Base-by-base conservation (phyloP, 2,888 invertebrate species). In the Conchocele bisecta region DNA sequence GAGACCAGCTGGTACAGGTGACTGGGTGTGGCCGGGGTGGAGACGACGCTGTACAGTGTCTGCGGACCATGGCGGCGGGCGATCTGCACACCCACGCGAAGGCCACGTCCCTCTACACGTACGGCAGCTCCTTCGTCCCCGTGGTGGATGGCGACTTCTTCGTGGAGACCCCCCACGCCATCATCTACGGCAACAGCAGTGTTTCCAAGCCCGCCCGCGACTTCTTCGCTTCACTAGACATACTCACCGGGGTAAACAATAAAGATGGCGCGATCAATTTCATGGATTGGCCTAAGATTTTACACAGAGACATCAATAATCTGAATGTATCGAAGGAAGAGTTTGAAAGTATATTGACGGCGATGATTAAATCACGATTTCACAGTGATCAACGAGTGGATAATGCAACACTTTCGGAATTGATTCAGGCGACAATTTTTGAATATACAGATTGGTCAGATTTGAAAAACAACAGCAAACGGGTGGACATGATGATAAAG, bases 81-180 rank as follows among this genome's bases (percentile, higher is more conserved):
- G 22, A 53, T 22, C 46, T 70, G 33, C 42, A 61, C 35, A 31
- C 48, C n/a, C n/a, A n/a, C n/a, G n/a, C n/a, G n/a, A n/a, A n/a
- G n/a, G n/a, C n/a, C n/a, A n/a, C n/a, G n/a, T n/a, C n/a, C n/a
- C n/a, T n/a, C n/a, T n/a, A 35, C 20, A 13, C 29, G 13, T 33
- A 60, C 37, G 31, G 35, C 15, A 37, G 33, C 37, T 11, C 41
- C 0, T 59, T 48, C 29, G 6, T 22, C 3, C 75, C 75, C 2
- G 31, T 26, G 11, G 29, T 75, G 2, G 75, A 75, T 24, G 39
- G 42, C 6, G 75, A 63, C n/a, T 75, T 75, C 39, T n/a, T 75
- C 15, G 22, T 59, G 0, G 70, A 61, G 22, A 29, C 37, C 2
- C 70, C 67, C 0, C 29, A 58, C 1, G 64, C 58, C 3, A 70